A percentile compares a stretch with the other conserved stretches of the same genome.
These are phyloP conservation scores for Oophaga pumilio DNA, from an alignment of 2,113 vertebrate genomes.

Conservation along the genomic window DNA sequence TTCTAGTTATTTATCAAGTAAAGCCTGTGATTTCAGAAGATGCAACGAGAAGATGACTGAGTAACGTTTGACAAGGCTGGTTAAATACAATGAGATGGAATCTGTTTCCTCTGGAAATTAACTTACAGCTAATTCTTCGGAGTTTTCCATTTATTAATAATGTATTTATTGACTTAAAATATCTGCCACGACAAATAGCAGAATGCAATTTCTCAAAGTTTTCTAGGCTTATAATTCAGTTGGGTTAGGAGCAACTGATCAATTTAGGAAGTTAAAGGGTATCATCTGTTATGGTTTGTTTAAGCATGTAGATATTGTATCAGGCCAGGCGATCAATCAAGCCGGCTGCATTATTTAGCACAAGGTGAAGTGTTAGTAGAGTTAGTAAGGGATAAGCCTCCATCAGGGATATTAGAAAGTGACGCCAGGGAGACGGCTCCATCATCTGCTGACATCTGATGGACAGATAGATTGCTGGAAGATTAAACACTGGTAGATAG, in stretches of 20 bases:
- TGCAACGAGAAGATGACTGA: conserved; percentile 47
- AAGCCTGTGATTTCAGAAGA: conserved; percentile 50
- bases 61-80: conserved; percentile 44
- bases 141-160: conserved; percentile 58
- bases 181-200: conserved; percentile 44
- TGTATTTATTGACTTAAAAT: conserved; percentile 56
- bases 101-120: conserved; percentile 58
- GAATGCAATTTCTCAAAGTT: conserved; percentile 48
- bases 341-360: conserved; percentile 51
- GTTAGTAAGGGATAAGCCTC: conserved; percentile 24
- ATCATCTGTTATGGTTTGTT: conserved; percentile 56
- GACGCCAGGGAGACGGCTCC: conserved; percentile 9
- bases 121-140: conserved; percentile 56
- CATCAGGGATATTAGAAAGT: conserved; percentile 29
- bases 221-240: conserved; percentile 53
- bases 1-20: conserved; percentile 51
- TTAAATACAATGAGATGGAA: conserved; percentile 49
- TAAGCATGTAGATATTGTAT: conserved; percentile 51
- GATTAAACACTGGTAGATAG: neutral
- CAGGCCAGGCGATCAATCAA: conserved; percentile 44
- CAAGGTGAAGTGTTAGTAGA: conserved; percentile 41
- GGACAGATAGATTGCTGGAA: neutral
- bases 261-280: conserved; percentile 57
- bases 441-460: conserved; percentile 8
- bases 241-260: conserved; percentile 50